Base-by-base conservation (phyloP, 2,888 invertebrate species). In the Cybosia mesomella region DNA sequence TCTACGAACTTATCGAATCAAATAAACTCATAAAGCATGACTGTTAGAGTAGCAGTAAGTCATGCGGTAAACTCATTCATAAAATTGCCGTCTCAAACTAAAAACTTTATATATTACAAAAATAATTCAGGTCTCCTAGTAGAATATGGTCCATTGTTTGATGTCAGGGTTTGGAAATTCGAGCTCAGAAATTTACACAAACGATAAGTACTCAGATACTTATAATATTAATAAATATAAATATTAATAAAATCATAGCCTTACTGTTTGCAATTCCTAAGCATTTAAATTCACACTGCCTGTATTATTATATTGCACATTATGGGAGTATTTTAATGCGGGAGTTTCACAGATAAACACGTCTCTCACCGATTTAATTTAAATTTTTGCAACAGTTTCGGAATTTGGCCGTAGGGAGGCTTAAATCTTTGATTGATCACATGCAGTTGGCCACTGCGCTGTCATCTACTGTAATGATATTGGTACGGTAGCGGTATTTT, bases 351-450 rank as follows among this genome's bases (percentile, higher is more conserved):
- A 79, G 85, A 87, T 87, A 86, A 86, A 85, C 91, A 91, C 91
- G 91, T 88, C 72, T 83, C 82, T 79, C 78, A 72, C 73, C 80
- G 84, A 85, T 83, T 85, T 86, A 85, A 89, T 90, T 91, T 86
- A 85, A 89, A 89, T 89, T 82, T 82, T 82, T 87, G 84, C 85
- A 84, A 84, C 82, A 83, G 76, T 82, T 83, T 81, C 79, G 79
- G 73, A 80, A 80, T 82, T 82, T 80, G 81, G 80, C 79, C 79
- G 78, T 83, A 83, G 86, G 89, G 85, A 82, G 83, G 83, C 82
- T 85, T 84, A 84, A 87, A 85, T 86, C 83, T 86, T 83, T 89
- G 90, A 90, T 90, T 85, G 89, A 90, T 90, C 86, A 81, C 85
- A 71, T 76, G 76, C 83, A 85, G 80, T 82, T 80, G 77, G 73